phyloP scores from a whole-genome alignment of 2,888 invertebrate species.

The Omphaloscelis lunosa region DNA sequence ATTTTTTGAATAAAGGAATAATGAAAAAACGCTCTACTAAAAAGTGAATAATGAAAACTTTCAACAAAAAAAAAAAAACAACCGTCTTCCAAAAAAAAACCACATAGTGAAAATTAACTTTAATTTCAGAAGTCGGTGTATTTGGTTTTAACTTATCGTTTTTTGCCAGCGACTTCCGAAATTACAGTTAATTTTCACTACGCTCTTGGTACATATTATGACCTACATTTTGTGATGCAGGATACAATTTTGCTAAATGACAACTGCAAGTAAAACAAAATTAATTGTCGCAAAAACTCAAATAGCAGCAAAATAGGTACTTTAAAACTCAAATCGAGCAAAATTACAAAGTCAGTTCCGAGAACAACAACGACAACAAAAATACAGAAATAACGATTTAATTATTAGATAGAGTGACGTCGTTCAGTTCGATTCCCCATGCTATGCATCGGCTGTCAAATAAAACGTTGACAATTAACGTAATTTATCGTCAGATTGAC shows the following conservation, averaged over 20 bases:
- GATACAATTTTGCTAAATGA: neutral
- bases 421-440: constrained; percentile 64
- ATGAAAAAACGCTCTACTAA: too few species aligned
- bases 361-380: constrained; percentile 31
- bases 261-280: neutral
- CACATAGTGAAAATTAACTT: too few species aligned
- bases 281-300: constrained; percentile 6
- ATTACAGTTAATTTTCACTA: too few species aligned
- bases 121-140: too few species aligned
- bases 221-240: constrained; percentile 9
- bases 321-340: constrained; percentile 8
- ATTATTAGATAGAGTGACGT: constrained; percentile 58
- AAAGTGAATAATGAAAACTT: too few species aligned
- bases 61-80: too few species aligned
- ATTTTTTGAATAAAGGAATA: constrained; percentile 51
- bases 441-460: constrained; percentile 77
- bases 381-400: constrained; percentile 53
- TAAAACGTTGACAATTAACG: constrained; percentile 80
- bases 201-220: neutral
- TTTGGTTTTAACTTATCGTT: too few species aligned
- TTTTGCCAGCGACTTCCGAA: too few species aligned
- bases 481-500: constrained; percentile 80
- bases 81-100: too few species aligned
- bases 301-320: constrained; percentile 20
- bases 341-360: constrained; percentile 31